Conservation (phyloP, 2,797 vertebrate genomes). For the Sebastiscus tertius region DNA sequence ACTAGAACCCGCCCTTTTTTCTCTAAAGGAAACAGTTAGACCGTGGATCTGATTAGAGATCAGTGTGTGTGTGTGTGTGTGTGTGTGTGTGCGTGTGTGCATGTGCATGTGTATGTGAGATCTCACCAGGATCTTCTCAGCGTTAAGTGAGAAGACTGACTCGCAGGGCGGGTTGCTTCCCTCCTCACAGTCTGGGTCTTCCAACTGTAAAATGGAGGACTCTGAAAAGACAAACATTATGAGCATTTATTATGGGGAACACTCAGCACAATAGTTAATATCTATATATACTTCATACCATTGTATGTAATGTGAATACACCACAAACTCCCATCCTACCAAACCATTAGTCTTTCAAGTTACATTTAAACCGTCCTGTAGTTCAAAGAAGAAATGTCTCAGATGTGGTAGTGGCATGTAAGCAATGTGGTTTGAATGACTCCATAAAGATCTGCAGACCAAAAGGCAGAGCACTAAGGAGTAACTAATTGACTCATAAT, state of each 20-base stretch:
- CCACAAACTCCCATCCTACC: neutral
- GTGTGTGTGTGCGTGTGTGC: neutral
- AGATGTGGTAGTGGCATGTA: neutral
- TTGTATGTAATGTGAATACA: neutral
- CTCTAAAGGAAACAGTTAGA: neutral
- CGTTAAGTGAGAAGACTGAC: conserved; percentile 92
- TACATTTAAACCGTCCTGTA: neutral
- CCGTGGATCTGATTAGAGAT: neutral
- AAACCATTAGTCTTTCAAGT: neutral
- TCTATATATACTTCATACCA: neutral
- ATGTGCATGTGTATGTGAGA: neutral
- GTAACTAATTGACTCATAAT: neutral
- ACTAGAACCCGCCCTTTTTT: neutral
- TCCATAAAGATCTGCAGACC: neutral
- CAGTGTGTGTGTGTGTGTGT: neutral
- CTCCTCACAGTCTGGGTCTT: conserved; percentile 91
- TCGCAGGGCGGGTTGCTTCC: conserved; percentile 90
- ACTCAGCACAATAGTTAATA: neutral
- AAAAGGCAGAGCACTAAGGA: neutral
- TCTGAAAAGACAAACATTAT: conserved; percentile 78
- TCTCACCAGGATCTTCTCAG: conserved; percentile 95
- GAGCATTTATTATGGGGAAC: neutral
- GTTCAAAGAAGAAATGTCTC: neutral
- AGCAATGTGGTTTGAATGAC: neutral
- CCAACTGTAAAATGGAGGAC: conserved; percentile 90